Base-by-base conservation (phyloP, 2,888 invertebrate genomes). In the Drosophila suboccidentalis region DNA sequence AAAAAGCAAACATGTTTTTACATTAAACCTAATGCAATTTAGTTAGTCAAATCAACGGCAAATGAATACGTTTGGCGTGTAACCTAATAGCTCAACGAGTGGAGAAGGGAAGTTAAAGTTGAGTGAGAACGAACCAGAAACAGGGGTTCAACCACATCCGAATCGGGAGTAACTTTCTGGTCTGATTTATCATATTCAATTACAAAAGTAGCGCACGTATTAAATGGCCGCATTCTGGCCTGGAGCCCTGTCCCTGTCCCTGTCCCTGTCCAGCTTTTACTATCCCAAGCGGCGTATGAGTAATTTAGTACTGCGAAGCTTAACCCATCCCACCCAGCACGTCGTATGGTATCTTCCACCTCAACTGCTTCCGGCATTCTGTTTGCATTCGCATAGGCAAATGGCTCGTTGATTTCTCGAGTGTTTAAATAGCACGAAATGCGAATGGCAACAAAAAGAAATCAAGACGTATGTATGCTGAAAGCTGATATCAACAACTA, bases 171-270 rank as follows among this genome's bases (percentile, higher is more conserved):
- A 59, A 68, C 38, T 75, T 78, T 80, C 73, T 50, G 69, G 66
- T 91, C 83, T 91, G 90, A 91, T 90, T 90, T 90, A 90, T 90
- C 88, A 87, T 89, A 90, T 90, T 89, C 89, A 89, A 91, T 90
- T 91, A 90, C 88, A 85, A 85, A 80, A 87, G 79, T 70, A 74
- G 70, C 71, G 67, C 69, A 75, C 88, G 86, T 82, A 89, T 89
- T 86, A 82, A 89, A 85, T 85, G 80, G 49, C 73, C 80, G 73
- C 80, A 79, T 84, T 84, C 75, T 87, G 47, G 44, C 36, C 29
- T 4, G 19, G 15, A 32, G 6, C 11, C 26, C 36, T 8, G n/a
- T 38, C n/a, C 11, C 26, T 6, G 26, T 26, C 26, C 17, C 17
- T 6, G 26, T 26, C 26, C 17, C 17, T 4, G 8, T 29, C 3